Base-by-base conservation (phyloP, 92 coral and sea anemone species). In the Zoanthus solanderi region DNA sequence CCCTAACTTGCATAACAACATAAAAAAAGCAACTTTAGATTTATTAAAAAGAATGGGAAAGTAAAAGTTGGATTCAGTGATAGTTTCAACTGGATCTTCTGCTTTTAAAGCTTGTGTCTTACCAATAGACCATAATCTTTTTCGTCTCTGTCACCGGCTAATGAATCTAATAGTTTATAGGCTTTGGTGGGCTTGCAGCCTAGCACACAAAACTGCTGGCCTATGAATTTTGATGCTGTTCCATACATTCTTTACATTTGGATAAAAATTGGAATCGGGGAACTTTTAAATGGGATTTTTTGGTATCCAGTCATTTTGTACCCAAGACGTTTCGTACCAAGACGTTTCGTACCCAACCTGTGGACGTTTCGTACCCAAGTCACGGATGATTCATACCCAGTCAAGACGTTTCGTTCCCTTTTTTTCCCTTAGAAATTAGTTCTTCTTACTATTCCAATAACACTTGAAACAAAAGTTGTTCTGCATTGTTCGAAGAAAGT, bases 161-260 rank as follows among this genome's bases (percentile, higher is more conserved):
- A 47, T 47, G 52, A 47, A 45, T 73, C 29, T 23, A 31, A 73
- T 73, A 8, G 50, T 73, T 37, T 73, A 37, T 37, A 45, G 78
- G 78, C 78, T 37, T 73, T 42, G 54, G 78, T 37, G 54, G 78
- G 78, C 78, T 73, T 54, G 78, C 78, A 37, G 54, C 78, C 78
- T 45, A 45, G 31, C 78, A 73, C 78, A 73, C 78, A 30, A 73
- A 73, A 73, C 78, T 9, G 56, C 78, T 73, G 57, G 78, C 78
- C 57, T 73, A 73, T 73, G 56, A 73, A 44, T 45, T 73, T 73
- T 54, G 57, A 45, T 23, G 57, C 78, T 73, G 54, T 73, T 73
- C 29, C 78, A 73, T 73, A 73, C 78, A 37, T 73, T 71, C 76
- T 71, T 37, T 71, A 71, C 76, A 71, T 71, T 73, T 73, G 78